Percentiles rank a stretch among this genome's conserved stretches.
phyloP scores from a whole-genome alignment of 2,797 vertebrate species.

The Taenioides sp. region DNA sequence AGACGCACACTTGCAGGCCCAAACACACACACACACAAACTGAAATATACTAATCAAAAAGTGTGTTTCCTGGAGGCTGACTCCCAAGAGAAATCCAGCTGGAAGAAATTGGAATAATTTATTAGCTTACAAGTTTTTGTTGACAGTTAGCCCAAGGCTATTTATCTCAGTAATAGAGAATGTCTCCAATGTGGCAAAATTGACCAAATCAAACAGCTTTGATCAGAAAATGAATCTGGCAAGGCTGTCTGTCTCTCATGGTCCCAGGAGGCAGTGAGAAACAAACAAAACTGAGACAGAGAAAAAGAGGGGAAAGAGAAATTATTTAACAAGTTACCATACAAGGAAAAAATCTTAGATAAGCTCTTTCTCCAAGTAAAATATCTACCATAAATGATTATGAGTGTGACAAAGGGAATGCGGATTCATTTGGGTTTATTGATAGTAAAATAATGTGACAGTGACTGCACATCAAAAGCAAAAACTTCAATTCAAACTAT shows the following conservation, averaged over 20 bases:
- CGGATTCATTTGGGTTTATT: conserved; percentile 41
- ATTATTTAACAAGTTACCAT: conserved; percentile 90
- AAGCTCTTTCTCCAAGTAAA: conserved; percentile 56
- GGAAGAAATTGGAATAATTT: conserved; percentile 99
- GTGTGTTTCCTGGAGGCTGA: conserved; percentile 99
- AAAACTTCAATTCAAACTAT: conserved; percentile 46
- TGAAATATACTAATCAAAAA: conserved; percentile 99
- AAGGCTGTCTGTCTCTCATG: conserved; percentile 92
- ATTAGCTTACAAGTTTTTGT: conserved; percentile 99
- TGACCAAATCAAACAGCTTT: conserved; percentile 99
- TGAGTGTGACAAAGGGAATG: conserved; percentile 49
- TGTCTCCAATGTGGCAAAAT: conserved; percentile 99
- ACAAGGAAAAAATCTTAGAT: conserved; percentile 18
- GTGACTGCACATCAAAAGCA: conserved; percentile 38
- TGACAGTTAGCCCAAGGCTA: conserved; percentile 99
- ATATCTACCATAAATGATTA: conserved; percentile 75
- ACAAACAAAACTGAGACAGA: conserved; percentile 87
- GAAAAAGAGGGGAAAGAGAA: conserved; percentile 37
- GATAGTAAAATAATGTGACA: conserved; percentile 59
- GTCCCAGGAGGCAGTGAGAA: conserved; percentile 89
- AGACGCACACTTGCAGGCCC: conserved; percentile 86
- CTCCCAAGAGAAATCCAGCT: conserved; percentile 97
- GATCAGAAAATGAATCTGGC: conserved; percentile 99
- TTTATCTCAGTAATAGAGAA: conserved; percentile 99
- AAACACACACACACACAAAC: conserved; percentile 88